phyloP scores from a whole-genome alignment of 1,140 invertebrate genomes.

The Pristionchus pacificus region DNA sequence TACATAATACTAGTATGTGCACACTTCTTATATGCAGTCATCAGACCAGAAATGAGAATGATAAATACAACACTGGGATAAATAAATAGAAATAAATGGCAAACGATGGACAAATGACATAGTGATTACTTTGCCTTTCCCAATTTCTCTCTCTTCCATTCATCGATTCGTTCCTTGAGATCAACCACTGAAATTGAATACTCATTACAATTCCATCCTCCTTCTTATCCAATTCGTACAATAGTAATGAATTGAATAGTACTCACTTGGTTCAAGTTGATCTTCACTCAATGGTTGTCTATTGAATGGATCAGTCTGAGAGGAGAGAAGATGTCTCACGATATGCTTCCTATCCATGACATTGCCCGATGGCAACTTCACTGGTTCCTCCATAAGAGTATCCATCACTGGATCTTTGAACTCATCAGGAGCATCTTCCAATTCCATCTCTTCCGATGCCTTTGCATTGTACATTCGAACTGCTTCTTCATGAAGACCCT shows the following conservation, averaged over 20 bases:
- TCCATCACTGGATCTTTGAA: conserved; percentile 96
- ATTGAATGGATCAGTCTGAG: conserved; percentile 93
- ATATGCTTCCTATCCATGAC: conserved; percentile 93
- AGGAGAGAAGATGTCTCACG: conserved; percentile 84
- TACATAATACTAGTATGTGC: no score
- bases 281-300: conserved; percentile 83
- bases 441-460: conserved; percentile 67
- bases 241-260: conserved; percentile 9
- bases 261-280: conserved; percentile 72
- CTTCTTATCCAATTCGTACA: not conserved
- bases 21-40: no score
- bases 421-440: conserved; percentile 90
- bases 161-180: conserved; percentile 39
- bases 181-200: conserved; percentile 37
- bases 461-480: conserved; percentile 76
- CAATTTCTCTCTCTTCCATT: conserved; percentile 29
- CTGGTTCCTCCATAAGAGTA: conserved; percentile 92
- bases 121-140: conserved; percentile 4
- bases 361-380: conserved; percentile 84
- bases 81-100: no score
- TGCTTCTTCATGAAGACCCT: conserved; percentile 74
- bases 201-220: no score
- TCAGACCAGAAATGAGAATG: no score
- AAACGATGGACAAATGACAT: no score
- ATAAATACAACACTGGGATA: no score